These are phyloP conservation scores for Eumaeus atala DNA, from an alignment of 1,140 invertebrate species.

Conservation along the genomic window DNA sequence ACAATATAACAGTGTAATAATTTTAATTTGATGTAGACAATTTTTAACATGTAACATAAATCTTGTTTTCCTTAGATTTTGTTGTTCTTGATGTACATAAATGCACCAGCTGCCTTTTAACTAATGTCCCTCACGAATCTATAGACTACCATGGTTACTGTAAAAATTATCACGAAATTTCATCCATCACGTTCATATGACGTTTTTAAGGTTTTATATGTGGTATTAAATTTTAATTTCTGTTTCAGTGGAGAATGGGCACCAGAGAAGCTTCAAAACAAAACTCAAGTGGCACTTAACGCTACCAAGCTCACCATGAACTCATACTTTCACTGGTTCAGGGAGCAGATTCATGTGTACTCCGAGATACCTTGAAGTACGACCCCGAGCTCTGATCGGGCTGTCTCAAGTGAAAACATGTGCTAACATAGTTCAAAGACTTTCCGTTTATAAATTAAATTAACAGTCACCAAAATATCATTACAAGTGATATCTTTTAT, in stretches of 20 bases:
- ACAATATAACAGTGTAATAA: too few relatives aligned
- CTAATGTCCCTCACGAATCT: too few relatives aligned
- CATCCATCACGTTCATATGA: too few relatives aligned
- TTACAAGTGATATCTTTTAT: background rate
- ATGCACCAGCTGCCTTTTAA: too few relatives aligned
- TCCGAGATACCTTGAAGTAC: constrained; percentile 78
- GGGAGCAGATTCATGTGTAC: constrained; percentile 82
- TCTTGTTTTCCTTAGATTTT: too few relatives aligned
- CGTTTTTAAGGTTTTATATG: too few relatives aligned
- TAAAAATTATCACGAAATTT: too few relatives aligned
- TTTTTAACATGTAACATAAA: too few relatives aligned
- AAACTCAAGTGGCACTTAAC: constrained; percentile 78
- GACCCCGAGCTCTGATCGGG: constrained; percentile 20
- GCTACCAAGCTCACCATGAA: constrained; percentile 77
- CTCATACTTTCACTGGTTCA: constrained; percentile 82
- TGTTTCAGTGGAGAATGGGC: constrained; percentile 82
- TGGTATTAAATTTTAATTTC: too few relatives aligned
- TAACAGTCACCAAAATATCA: background rate
- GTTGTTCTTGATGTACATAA: too few relatives aligned
- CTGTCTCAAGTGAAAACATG: constrained; percentile 22
- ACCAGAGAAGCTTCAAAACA: constrained; percentile 82
- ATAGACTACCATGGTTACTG: too few relatives aligned
- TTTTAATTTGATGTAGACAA: too few relatives aligned
- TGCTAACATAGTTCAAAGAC: constrained; percentile 20
- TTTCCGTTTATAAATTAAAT: constrained; percentile 15